A percentile compares a stretch with the other conserved stretches of the same genome.
phyloP scores from a whole-genome alignment of 2,888 invertebrate genomes.

The Euzophera pinguis region DNA sequence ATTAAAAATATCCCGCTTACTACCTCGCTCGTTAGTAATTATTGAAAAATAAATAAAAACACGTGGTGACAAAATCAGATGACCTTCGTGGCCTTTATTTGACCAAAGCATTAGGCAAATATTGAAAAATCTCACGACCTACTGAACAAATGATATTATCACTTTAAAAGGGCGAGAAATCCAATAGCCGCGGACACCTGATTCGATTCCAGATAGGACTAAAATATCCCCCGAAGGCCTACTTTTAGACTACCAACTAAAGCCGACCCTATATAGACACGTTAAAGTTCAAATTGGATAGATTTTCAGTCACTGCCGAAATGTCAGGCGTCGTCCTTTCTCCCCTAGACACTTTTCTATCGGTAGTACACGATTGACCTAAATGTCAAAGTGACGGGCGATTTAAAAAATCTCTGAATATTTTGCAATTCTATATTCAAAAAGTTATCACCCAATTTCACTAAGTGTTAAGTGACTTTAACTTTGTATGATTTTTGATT shows the following conservation, averaged over 20 bases:
- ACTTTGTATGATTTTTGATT: too few species aligned
- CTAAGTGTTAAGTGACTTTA: too few species aligned
- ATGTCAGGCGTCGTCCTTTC: constrained; percentile 7
- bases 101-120: too few species aligned
- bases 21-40: too few species aligned
- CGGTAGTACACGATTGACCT: constrained; percentile 6
- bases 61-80: too few species aligned
- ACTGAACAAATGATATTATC: background rate
- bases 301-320: background rate
- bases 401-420: background rate
- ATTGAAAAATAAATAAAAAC: too few species aligned
- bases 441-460: background rate
- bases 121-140: background rate
- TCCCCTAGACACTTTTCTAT: constrained; percentile 12
- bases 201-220: constrained; percentile 3
- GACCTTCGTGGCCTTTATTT: too few species aligned
- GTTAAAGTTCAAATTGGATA: constrained; percentile 4
- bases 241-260: background rate
- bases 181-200: constrained; percentile 1
- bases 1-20: too few species aligned
- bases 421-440: background rate
- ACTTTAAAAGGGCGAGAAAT: background rate
- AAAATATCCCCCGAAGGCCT: background rate
- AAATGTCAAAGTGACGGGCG: constrained; percentile 7
- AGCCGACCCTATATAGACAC: background rate